phyloP scores from a whole-genome alignment of 2,797 vertebrate genomes.

The Crypturellus tataupa region DNA sequence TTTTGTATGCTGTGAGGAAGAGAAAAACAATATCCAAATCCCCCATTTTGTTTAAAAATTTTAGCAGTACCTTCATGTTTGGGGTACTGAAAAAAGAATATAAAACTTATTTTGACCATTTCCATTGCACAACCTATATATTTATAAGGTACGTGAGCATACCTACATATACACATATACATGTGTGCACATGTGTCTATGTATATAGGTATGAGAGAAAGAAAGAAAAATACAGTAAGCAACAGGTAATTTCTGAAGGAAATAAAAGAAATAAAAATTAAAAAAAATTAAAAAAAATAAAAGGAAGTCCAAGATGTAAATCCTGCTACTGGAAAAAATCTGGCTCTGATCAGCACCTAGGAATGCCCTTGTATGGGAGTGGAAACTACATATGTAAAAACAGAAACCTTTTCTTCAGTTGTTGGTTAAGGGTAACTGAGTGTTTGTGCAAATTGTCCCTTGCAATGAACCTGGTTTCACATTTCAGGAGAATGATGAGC shows the following conservation, averaged over 20 bases:
- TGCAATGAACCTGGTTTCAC: not conserved
- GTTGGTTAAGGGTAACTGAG: not conserved
- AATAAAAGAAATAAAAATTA: not conserved
- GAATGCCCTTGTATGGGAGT: not conserved
- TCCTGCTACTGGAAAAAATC: not conserved
- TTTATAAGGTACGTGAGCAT: not conserved
- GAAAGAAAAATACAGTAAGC: not conserved
- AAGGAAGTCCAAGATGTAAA: not conserved
- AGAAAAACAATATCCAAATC: not conserved
- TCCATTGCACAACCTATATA: not conserved
- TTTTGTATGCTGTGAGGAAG: not conserved
- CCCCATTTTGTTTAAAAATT: not conserved
- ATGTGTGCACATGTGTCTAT: too few relatives aligned
- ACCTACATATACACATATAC: not conserved
- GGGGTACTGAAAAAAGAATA: not conserved
- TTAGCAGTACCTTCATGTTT: not conserved
- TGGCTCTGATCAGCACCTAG: not conserved
- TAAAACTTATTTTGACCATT: not conserved
- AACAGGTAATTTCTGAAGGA: not conserved
- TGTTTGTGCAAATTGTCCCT: not conserved
- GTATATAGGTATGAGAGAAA: not conserved
- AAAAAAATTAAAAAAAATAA: too few relatives aligned
- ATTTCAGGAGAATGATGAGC: not conserved
- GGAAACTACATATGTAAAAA: not conserved
- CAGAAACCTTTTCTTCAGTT: not conserved